A percentile compares a stretch with the other conserved stretches of the same genome.
Evolutionary conservation across 2,797 vertebrate species (phyloP).

Genomic region (Antennarius maculatus): DNA sequence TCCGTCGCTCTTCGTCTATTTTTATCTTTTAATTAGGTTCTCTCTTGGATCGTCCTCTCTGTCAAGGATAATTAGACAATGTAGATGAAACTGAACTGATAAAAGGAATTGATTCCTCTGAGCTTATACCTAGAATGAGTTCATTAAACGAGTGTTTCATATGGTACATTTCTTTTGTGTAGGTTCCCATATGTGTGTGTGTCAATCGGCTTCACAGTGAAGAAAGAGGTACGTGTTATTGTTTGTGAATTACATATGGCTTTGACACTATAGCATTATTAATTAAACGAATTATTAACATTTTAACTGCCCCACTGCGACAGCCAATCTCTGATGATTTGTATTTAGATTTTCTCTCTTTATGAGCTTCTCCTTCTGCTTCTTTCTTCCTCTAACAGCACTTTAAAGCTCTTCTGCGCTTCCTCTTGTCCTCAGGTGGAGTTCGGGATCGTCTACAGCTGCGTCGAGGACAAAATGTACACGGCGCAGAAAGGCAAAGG

Average conservation of each 20-base stretch:
- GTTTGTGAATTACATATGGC: conserved; percentile 10
- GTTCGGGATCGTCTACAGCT: conserved; percentile 96
- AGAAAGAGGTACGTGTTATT: conserved; percentile 86
- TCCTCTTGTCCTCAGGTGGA: conserved; percentile 81
- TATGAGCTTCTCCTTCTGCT: conserved; percentile 35
- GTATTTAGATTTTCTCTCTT: not conserved
- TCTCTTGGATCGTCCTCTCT: conserved; percentile 53
- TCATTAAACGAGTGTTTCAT: conserved; percentile 50
- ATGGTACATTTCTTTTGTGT: conserved; percentile 45
- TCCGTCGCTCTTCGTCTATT: conserved; percentile 58
- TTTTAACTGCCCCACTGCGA: conserved; percentile 12
- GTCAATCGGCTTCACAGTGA: conserved; percentile 92
- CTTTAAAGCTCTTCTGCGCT: conserved; percentile 25
- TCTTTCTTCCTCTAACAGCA: conserved; percentile 16
- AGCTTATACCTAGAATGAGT: conserved; percentile 58
- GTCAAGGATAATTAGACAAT: conserved; percentile 69
- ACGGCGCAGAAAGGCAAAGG: conserved; percentile 90
- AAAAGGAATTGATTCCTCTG: conserved; percentile 67
- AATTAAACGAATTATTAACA: conserved; percentile 28
- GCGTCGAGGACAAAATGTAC: conserved; percentile 95
- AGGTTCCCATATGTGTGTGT: conserved; percentile 95
- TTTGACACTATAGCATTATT: conserved; percentile 20
- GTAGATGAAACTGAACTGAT: conserved; percentile 62
- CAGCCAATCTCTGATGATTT: conserved; percentile 16
- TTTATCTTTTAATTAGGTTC: conserved; percentile 78